Evolutionary conservation across 2,797 vertebrate species (phyloP).

Genomic region (Trematomus bernacchii): DNA sequence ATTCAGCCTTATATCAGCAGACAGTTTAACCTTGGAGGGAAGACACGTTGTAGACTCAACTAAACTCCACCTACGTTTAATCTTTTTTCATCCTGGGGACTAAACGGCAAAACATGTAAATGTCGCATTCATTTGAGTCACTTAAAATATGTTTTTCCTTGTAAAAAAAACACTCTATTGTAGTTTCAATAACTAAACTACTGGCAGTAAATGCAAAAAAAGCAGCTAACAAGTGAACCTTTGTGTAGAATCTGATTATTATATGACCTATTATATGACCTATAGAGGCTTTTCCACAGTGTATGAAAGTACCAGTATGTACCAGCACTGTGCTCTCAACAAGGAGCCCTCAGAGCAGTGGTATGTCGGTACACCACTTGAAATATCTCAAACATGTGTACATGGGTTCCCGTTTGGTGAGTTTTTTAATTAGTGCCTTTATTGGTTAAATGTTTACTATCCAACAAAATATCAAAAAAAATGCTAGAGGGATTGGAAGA

Average conservation of each 20-base stretch:
- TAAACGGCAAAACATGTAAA: too few relatives aligned
- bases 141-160: background rate
- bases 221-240: background rate
- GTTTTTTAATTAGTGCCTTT: too few relatives aligned
- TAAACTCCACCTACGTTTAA: background rate
- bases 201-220: background rate
- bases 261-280: background rate
- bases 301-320: background rate
- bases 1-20: slow-evolving; percentile 44
- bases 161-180: background rate
- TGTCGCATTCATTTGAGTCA: too few relatives aligned
- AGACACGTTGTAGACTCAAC: background rate
- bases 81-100: too few relatives aligned
- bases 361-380: background rate
- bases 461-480: too few relatives aligned
- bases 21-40: slow-evolving; percentile 13
- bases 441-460: too few relatives aligned
- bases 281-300: background rate
- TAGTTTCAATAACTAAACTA: background rate
- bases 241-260: background rate
- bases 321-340: background rate
- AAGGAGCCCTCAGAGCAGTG: background rate
- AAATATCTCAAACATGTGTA: background rate
- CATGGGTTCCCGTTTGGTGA: background rate
- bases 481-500: too few relatives aligned